Conservation (phyloP, 2,113 vertebrate species). For the Taurulus bubalis region DNA sequence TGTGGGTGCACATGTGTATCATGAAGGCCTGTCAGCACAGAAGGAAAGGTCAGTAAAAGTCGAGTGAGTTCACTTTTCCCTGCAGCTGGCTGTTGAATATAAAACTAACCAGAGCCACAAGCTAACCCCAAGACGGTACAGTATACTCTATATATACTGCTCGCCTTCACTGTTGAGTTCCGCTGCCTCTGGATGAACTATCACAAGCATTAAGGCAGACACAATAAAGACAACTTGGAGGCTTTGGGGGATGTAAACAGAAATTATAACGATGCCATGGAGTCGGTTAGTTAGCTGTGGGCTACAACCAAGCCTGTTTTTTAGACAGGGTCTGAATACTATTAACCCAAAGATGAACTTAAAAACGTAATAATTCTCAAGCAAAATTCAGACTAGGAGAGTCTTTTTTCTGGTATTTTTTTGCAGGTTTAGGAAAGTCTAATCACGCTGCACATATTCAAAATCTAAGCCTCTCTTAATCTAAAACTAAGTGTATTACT, state of each 20-base stretch:
- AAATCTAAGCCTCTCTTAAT: not conserved
- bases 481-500: not conserved
- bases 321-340: not conserved
- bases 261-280: not conserved
- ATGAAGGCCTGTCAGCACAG: conserved; percentile 49
- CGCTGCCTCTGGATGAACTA: not conserved
- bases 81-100: conserved; percentile 50
- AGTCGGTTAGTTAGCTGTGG: not conserved
- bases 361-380: not conserved
- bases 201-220: conserved; percentile 1
- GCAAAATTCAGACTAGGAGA: not conserved
- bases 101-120: conserved; percentile 52
- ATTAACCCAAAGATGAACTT: not conserved
- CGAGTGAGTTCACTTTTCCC: conserved; percentile 39
- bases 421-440: not conserved
- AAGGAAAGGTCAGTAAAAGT: conserved; percentile 58
- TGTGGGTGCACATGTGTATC: conserved; percentile 41
- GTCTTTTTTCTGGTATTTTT: not conserved
- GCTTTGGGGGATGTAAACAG: not conserved
- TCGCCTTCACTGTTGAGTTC: conserved; percentile 6
- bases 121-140: conserved; percentile 36
- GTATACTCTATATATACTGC: conserved; percentile 19
- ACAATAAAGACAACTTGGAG: not conserved
- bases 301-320: not conserved
- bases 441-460: not conserved